Conservation (phyloP, 2,113 vertebrate species). For the Glaucomys volans region DNA sequence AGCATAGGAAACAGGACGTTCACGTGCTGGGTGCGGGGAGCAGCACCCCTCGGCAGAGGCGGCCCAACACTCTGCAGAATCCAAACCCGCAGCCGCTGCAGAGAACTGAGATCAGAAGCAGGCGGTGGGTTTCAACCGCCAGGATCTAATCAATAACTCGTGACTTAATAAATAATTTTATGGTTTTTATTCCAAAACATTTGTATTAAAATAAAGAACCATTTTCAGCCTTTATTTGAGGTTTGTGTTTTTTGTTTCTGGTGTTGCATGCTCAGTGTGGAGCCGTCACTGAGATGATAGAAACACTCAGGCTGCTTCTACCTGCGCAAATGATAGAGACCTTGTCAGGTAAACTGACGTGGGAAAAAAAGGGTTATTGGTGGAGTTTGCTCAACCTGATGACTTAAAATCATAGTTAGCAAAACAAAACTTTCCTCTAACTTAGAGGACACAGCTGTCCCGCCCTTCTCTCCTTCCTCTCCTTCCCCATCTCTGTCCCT, state of each 20-base stretch:
- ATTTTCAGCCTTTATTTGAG: not conserved
- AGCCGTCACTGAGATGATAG: not conserved
- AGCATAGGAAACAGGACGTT: not conserved
- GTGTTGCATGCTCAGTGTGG: not conserved
- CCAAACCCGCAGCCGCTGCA: not conserved
- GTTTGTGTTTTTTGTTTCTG: not conserved
- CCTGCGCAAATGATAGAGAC: not conserved
- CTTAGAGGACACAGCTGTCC: not conserved
- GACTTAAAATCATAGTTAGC: not conserved
- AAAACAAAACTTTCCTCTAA: not conserved
- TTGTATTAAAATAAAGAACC: not conserved
- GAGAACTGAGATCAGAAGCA: not conserved
- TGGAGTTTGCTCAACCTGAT: not conserved
- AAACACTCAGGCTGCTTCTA: not conserved
- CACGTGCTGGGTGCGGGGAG: too few relatives aligned
- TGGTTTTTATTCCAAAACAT: not conserved
- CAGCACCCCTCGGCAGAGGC: not conserved
- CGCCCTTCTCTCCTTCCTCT: too few relatives aligned
- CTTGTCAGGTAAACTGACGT: not conserved
- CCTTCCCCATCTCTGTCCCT: too few relatives aligned
- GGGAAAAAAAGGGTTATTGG: not conserved
- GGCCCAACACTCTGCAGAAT: not conserved
- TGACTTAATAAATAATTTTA: not conserved
- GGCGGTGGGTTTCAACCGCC: not conserved
- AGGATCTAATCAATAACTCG: not conserved